phyloP scores from a whole-genome alignment of 2,888 invertebrate genomes.

The Conomelus anceps region DNA sequence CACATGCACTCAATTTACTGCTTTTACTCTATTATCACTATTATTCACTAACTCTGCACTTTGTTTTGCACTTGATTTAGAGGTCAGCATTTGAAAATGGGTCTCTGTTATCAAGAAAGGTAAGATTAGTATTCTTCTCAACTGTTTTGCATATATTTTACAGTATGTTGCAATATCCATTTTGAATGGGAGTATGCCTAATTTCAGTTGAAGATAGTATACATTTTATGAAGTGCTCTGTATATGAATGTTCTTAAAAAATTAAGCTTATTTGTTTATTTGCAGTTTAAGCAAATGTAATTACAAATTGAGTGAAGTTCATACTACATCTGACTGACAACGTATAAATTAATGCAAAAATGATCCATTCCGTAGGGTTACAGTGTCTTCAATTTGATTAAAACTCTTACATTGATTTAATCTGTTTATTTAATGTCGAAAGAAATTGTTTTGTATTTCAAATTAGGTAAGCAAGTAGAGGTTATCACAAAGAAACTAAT shows the following conservation, averaged over 20 bases:
- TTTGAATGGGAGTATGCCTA: not conserved
- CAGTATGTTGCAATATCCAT: not conserved
- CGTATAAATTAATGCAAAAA: too few species aligned
- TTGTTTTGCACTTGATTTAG: slow-evolving; percentile 4
- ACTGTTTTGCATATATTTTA: not conserved
- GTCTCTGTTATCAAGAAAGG: not conserved
- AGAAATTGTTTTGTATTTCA: not conserved
- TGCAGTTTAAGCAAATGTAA: too few species aligned
- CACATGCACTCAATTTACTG: not conserved
- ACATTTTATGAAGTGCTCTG: too few species aligned
- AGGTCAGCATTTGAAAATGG: slow-evolving; percentile 1
- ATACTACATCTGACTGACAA: too few species aligned
- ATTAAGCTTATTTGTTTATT: too few species aligned
- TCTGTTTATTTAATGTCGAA: too few species aligned
- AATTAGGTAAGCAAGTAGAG: not conserved
- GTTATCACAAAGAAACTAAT: not conserved
- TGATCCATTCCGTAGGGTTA: too few species aligned
- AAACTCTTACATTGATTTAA: too few species aligned
- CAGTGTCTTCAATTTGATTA: too few species aligned
- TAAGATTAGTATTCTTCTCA: not conserved
- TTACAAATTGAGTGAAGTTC: too few species aligned
- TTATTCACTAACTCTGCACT: not conserved
- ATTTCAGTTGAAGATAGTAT: too few species aligned
- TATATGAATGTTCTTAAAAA: too few species aligned
- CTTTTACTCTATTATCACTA: not conserved